These are phyloP conservation scores for Lepidurus arcticus DNA, from an alignment of 1,140 invertebrate genomes.

Conservation along the genomic window DNA sequence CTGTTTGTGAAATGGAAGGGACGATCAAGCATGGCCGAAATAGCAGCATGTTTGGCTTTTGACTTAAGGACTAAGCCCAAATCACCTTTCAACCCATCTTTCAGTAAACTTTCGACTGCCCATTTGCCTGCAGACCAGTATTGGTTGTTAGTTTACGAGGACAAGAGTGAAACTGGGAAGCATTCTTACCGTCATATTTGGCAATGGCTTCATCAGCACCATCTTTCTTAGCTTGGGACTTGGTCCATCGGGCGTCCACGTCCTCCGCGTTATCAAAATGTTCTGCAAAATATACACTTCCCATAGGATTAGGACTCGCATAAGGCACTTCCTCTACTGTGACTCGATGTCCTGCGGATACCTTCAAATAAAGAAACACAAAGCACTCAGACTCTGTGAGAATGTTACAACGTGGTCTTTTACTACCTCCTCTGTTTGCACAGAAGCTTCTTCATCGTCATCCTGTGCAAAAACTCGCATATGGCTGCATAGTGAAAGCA, in stretches of 20 bases:
- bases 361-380: neutral
- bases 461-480: neutral
- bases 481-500: neutral
- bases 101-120: constrained; percentile 69
- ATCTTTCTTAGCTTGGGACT: constrained; percentile 90
- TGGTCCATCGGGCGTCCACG: constrained; percentile 75
- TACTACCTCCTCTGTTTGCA: neutral
- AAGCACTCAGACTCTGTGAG: neutral
- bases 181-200: constrained; percentile 82
- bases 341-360: neutral
- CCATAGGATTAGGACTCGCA: constrained; percentile 44
- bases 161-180: neutral
- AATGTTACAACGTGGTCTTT: constrained; percentile 7
- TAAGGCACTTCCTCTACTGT: constrained; percentile 41
- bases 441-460: constrained; percentile 1
- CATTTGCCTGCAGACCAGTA: constrained; percentile 54
- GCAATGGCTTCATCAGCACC: constrained; percentile 82
- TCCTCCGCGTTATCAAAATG: constrained; percentile 75
- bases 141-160: neutral
- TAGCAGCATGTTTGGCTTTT: constrained; percentile 94
- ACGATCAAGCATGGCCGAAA: constrained; percentile 70
- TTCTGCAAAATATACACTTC: constrained; percentile 71
- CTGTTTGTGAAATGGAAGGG: constrained; percentile 81
- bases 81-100: constrained; percentile 73
- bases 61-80: constrained; percentile 84